phyloP scores from a whole-genome alignment of 2,888 invertebrate genomes.

The Caenorhabditis sp. region DNA sequence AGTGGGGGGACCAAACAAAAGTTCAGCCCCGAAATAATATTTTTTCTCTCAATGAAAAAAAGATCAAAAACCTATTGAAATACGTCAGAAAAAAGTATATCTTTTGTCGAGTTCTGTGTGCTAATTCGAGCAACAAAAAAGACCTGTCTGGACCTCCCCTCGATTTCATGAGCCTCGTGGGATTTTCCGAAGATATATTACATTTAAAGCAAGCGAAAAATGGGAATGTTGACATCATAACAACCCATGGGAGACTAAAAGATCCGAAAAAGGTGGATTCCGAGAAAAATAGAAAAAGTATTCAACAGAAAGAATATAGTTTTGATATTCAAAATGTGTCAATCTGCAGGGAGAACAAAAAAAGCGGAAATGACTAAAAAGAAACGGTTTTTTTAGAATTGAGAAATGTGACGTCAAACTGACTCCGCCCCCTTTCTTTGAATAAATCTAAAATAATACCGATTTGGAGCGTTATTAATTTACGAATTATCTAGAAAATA shows the following conservation, averaged over 20 bases:
- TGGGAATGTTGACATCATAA: background rate
- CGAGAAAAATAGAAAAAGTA: background rate
- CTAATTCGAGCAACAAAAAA: background rate
- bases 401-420: background rate
- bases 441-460: background rate
- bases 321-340: background rate
- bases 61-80: conserved; percentile 2
- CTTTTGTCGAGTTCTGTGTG: too few relatives aligned
- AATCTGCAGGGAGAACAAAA: background rate
- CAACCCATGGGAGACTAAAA: background rate
- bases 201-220: too few relatives aligned
- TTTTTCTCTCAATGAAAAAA: conserved; percentile 2
- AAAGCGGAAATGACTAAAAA: background rate
- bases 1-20: background rate
- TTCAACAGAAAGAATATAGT: background rate
- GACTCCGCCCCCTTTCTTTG: background rate
- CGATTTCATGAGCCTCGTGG: background rate
- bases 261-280: background rate
- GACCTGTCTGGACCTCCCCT: conserved; percentile 13
- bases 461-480: background rate
- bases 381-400: background rate
- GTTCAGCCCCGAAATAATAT: background rate
- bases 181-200: background rate
- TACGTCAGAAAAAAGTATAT: background rate
- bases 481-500: too few relatives aligned